These are phyloP conservation scores for Corapipo altera DNA, from an alignment of 2,113 vertebrate species.

Conservation along the genomic window DNA sequence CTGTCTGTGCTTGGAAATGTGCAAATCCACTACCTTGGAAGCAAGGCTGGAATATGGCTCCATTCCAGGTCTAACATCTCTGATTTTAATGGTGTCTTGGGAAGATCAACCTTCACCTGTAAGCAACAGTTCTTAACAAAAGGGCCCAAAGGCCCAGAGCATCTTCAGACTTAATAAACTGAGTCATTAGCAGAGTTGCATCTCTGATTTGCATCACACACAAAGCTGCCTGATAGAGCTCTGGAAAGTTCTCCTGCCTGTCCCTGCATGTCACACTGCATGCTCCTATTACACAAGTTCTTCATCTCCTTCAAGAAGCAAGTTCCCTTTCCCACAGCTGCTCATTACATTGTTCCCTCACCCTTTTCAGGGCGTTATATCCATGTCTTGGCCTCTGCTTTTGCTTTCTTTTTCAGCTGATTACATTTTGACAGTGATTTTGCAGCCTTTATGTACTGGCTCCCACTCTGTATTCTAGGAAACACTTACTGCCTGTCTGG, in stretches of 20 bases:
- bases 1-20: background rate
- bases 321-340: background rate
- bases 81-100: background rate
- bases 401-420: background rate
- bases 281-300: background rate
- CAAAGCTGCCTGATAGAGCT: background rate
- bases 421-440: constrained; percentile 27
- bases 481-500: constrained; percentile 42
- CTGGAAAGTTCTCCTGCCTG: background rate
- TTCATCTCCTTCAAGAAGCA: background rate
- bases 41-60: background rate
- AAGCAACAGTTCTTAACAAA: background rate
- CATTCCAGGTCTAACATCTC: background rate
- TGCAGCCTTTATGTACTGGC: background rate
- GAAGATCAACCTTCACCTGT: background rate
- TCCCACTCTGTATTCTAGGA: constrained; percentile 42
- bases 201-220: background rate
- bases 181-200: background rate
- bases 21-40: background rate
- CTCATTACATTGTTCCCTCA: background rate
- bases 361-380: background rate
- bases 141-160: background rate
- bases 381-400: background rate
- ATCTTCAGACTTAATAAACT: background rate
- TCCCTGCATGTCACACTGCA: background rate